Base-by-base conservation (phyloP, 2,113 vertebrate genomes). In the Axis porcinus region DNA sequence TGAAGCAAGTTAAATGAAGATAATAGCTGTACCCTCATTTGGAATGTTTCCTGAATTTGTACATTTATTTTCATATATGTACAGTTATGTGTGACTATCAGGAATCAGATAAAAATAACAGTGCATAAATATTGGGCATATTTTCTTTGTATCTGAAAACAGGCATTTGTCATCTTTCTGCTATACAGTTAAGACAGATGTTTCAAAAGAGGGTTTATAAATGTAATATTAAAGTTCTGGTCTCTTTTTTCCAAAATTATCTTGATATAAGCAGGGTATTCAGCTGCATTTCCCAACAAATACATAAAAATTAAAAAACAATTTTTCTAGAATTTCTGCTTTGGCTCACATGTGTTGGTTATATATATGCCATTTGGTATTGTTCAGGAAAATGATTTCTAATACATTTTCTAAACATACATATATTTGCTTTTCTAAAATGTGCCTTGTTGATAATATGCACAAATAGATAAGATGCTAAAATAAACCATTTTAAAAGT, bases 1-100 rank as follows among this genome's bases (percentile, higher is more conserved):
- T 79, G 40, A 57, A 96, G 55, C 62, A 98, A 89, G 62, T 95
- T 8, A 36, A 97, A 78, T 91, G 62, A 81, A 64, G 95, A 83
- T 64, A 97, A n/a, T 62, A 76, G 60, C 36, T 97, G 2, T 82
- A 25, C 3, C 12, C 74, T 94, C 17, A 86, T 81, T 95, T 67
- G 91, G 27, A 92, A 95, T 88, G 23, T 91, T 21, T 86, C 15
- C 83, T 95, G 67, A 93, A 91, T 79, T n/a, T 96, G 12, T 74
- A 16, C 25, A 70, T 93, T 88, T 58, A 89, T 86, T 96, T 97
- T 76, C 21, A 70, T 50, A 62, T 58, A 36, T 40, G 7, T 86
- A 76, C 1, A 55, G 4, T 40, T 88, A 55, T 52, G 0, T 83
- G 21, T 91, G 52, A 86, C 36, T 83, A 89, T 62, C 64, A 76